phyloP scores from a whole-genome alignment of 2,888 invertebrate genomes.

The Sinopyrophorus schimmeli region DNA sequence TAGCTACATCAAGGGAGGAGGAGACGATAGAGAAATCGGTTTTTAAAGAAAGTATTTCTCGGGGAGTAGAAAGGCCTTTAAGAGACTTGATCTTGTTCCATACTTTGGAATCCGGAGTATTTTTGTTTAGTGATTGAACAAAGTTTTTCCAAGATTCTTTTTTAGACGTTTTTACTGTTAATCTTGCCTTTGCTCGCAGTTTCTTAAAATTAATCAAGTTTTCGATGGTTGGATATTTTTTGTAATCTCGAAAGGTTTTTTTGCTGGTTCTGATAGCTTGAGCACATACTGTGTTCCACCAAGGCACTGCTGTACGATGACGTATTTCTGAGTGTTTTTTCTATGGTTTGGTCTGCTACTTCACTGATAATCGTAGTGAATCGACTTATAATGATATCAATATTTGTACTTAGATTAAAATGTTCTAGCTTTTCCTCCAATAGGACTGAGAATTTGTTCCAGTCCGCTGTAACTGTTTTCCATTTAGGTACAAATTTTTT shows the following conservation, averaged over 20 bases:
- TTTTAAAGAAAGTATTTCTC: too few relatives aligned
- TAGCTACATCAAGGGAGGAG: too few relatives aligned
- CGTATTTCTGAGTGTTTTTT: neutral
- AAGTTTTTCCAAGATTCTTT: neutral
- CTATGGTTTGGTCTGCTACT: neutral
- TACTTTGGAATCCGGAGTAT: too few relatives aligned
- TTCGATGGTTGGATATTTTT: neutral
- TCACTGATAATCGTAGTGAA: too few relatives aligned
- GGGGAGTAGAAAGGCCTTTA: too few relatives aligned
- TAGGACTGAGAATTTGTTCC: too few relatives aligned
- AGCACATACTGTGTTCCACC: constrained; percentile 3
- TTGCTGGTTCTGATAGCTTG: neutral
- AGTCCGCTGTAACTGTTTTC: too few relatives aligned
- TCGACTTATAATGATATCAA: neutral
- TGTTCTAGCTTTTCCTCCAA: too few relatives aligned
- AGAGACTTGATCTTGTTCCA: too few relatives aligned
- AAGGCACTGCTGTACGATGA: neutral
- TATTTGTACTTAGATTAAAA: neutral
- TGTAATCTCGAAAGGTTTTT: neutral
- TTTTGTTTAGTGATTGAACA: neutral
- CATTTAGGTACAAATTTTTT: neutral
- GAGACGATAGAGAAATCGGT: too few relatives aligned
- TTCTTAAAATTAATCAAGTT: constrained; percentile 5
- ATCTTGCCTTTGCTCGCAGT: neutral
- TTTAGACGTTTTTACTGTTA: neutral